A percentile compares a stretch with the other conserved stretches of the same genome.
These are phyloP conservation scores for Drosophila kanekoi DNA, from an alignment of 2,888 invertebrate genomes.

Conservation along the genomic window DNA sequence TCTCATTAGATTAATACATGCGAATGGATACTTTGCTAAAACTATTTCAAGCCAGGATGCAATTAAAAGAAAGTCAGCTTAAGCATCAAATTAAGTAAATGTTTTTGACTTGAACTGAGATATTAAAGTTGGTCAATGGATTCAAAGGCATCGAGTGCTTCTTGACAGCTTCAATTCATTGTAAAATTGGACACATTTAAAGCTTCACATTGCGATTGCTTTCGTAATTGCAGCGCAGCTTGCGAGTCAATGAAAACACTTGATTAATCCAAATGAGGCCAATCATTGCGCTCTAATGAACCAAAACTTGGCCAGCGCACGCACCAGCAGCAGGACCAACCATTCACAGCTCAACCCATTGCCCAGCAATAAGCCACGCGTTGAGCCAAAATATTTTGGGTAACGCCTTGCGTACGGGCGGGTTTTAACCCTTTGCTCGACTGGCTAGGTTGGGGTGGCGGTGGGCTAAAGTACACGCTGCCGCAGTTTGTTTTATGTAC, in stretches of 20 bases:
- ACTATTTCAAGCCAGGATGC: too few species aligned
- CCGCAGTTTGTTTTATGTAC: constrained; percentile 50
- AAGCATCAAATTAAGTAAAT: too few species aligned
- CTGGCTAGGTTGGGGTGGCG: background rate
- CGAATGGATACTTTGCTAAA: too few species aligned
- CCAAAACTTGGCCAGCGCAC: constrained; percentile 73
- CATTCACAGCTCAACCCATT: constrained; percentile 5
- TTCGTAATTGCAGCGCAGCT: constrained; percentile 2
- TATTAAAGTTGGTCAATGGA: too few species aligned
- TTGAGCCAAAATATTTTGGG: constrained; percentile 69
- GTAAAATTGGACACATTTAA: constrained; percentile 1
- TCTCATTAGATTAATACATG: too few species aligned
- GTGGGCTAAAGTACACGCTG: constrained; percentile 26
- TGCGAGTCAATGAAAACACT: constrained; percentile 69
- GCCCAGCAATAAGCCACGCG: constrained; percentile 32
- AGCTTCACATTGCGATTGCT: background rate
- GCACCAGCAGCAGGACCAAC: constrained; percentile 34
- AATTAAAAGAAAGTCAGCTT: too few species aligned
- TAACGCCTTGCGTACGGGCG: constrained; percentile 61
- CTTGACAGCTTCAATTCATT: too few species aligned
- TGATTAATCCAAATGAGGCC: constrained; percentile 78
- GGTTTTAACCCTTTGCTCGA: constrained; percentile 61
- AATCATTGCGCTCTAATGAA: constrained; percentile 80
- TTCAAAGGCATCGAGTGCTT: too few species aligned
- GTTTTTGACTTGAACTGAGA: too few species aligned